phyloP scores from a whole-genome alignment of 2,797 vertebrate genomes.

The Falco novaeseelandiae region DNA sequence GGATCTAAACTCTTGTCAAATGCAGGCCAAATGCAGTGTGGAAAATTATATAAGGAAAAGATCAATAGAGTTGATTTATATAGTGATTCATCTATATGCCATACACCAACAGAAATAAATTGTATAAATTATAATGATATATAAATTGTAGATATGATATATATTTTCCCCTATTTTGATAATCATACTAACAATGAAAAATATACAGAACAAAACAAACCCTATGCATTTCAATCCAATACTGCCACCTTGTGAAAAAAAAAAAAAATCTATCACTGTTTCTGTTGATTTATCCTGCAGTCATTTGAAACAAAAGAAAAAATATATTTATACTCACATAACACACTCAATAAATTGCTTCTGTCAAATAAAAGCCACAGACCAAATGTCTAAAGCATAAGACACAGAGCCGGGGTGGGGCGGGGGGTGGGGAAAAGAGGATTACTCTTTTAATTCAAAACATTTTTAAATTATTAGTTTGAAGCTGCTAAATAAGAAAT shows the following conservation, averaged over 20 bases:
- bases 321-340: slow-evolving; percentile 13
- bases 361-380: slow-evolving; percentile 41
- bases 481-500: not conserved
- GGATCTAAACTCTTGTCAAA: not conserved
- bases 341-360: slow-evolving; percentile 19
- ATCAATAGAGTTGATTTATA: not conserved
- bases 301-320: not conserved
- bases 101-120: not conserved
- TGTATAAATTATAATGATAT: not conserved
- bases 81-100: not conserved
- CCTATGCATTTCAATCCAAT: slow-evolving; percentile 1
- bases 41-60: not conserved
- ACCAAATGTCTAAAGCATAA: slow-evolving; percentile 41
- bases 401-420: not conserved
- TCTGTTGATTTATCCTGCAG: not conserved
- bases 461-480: not conserved
- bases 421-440: not conserved
- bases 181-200: not conserved
- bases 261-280: not conserved
- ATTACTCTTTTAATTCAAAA: not conserved
- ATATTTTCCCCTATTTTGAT: not conserved
- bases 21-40: not conserved
- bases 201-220: not conserved
- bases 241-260: slow-evolving; percentile 71
- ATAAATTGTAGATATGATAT: not conserved